phyloP scores from a whole-genome alignment of 2,113 vertebrate species.

The Nothoprocta pentlandii region DNA sequence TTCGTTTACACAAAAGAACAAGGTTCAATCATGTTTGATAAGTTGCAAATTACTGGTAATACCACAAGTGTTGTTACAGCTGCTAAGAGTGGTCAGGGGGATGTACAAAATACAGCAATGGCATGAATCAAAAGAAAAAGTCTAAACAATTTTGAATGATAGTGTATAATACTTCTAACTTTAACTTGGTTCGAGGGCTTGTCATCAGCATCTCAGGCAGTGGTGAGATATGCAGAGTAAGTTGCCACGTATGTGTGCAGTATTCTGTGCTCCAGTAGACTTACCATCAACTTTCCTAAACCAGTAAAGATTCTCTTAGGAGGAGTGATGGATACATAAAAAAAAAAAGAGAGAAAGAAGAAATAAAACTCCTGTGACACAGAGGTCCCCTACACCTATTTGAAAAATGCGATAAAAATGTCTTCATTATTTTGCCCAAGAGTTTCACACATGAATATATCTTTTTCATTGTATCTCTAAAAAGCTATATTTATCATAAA shows the following conservation, averaged over 20 bases:
- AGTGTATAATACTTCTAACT: conserved; percentile 82
- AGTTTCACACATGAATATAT: background rate
- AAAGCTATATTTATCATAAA: background rate
- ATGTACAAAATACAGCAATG: conserved; percentile 84
- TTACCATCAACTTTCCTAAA: conserved; percentile 7
- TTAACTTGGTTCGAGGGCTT: conserved; percentile 70
- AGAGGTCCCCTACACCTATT: background rate
- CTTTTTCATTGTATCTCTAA: background rate
- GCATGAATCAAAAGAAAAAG: conserved; percentile 87
- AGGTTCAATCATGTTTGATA: conserved; percentile 91
- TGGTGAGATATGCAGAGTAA: conserved; percentile 25
- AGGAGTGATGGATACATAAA: background rate
- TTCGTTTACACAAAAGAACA: conserved; percentile 90
- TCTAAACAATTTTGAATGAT: conserved; percentile 86
- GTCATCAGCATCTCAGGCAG: conserved; percentile 66
- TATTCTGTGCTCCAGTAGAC: background rate
- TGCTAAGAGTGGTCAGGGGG: conserved; percentile 84
- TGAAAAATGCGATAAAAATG: background rate
- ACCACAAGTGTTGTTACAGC: conserved; percentile 90
- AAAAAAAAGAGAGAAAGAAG: background rate
- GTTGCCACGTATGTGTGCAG: conserved; percentile 50
- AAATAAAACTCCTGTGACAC: background rate
- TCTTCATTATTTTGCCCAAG: background rate
- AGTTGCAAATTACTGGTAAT: conserved; percentile 91
- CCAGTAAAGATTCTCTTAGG: background rate